Conservation (phyloP, 2,888 invertebrate genomes). For the Augochlorella aurata region DNA sequence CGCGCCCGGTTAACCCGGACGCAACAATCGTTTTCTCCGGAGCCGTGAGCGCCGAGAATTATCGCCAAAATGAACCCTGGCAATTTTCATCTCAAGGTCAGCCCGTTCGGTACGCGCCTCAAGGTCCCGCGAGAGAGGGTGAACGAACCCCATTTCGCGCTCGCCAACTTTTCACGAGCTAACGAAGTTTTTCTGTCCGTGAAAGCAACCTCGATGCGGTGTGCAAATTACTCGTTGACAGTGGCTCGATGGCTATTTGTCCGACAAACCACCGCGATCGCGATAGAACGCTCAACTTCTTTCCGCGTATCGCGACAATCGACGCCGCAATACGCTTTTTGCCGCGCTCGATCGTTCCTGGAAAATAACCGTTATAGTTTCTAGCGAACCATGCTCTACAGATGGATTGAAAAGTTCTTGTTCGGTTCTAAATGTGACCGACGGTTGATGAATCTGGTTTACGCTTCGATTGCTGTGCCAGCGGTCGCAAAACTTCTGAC, state of each 20-base stretch:
- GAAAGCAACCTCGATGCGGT: conserved; percentile 12
- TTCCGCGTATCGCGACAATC: conserved; percentile 44
- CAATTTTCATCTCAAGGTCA: conserved; percentile 55
- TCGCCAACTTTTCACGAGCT: not conserved
- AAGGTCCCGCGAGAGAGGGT: conserved; percentile 12
- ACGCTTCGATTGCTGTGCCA: too few species aligned
- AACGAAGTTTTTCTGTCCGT: not conserved
- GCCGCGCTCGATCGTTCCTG: conserved; percentile 67
- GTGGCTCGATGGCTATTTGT: not conserved
- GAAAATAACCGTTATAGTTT: conserved; percentile 59
- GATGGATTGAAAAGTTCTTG: not conserved
- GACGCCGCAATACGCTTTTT: conserved; percentile 63
- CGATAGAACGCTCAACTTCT: conserved; percentile 47
- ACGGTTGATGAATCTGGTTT: too few species aligned
- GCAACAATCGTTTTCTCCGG: conserved; percentile 63
- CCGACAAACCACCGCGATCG: not conserved
- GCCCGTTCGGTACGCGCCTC: conserved; percentile 22
- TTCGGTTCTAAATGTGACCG: not conserved
- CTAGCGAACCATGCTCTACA: not conserved
- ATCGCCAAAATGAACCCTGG: conserved; percentile 55
- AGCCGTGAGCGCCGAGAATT: conserved; percentile 43
- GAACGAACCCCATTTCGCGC: conserved; percentile 32
- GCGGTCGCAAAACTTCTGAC: too few species aligned
- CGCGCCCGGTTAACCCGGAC: conserved; percentile 55
- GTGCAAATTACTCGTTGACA: not conserved